Evolutionary conservation across 2,888 invertebrate genomes (phyloP).

Genomic region (Lasius platythorax): DNA sequence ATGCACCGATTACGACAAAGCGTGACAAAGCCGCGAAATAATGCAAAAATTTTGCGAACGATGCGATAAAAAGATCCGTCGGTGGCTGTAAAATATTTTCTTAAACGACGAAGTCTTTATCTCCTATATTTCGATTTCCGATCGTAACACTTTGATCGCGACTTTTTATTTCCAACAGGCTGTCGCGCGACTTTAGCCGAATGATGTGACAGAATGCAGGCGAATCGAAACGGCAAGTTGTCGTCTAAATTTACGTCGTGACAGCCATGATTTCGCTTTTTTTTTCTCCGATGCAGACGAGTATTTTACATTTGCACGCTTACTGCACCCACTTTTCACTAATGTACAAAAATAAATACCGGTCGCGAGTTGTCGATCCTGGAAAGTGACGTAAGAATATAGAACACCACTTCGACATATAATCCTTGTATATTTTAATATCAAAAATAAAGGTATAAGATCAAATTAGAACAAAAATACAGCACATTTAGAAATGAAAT

Average conservation of each 20-base stretch:
- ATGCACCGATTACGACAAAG: conserved; percentile 26
- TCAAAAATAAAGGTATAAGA: neutral
- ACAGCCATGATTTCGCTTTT: conserved; percentile 63
- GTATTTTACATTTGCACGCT: conserved; percentile 23
- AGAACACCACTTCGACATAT: neutral
- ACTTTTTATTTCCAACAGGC: neutral
- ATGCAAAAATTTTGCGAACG: neutral
- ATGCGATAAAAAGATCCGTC: neutral
- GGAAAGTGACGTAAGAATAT: neutral
- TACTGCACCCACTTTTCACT: conserved; percentile 15
- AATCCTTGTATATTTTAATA: neutral
- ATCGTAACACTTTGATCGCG: neutral
- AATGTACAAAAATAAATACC: conserved; percentile 25
- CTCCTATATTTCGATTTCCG: neutral
- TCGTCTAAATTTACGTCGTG: conserved; percentile 64
- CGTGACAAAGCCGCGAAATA: neutral
- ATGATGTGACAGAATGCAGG: neutral
- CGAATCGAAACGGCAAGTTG: conserved; percentile 28
- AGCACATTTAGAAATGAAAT: neutral
- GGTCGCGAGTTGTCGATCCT: neutral
- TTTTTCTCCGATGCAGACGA: neutral
- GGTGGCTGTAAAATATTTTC: neutral
- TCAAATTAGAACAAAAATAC: neutral
- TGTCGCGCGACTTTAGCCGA: neutral
- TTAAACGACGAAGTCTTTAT: neutral